Evolutionary conservation across 2,888 invertebrate genomes (phyloP).

Genomic region (Himalopsyche japonica): DNA sequence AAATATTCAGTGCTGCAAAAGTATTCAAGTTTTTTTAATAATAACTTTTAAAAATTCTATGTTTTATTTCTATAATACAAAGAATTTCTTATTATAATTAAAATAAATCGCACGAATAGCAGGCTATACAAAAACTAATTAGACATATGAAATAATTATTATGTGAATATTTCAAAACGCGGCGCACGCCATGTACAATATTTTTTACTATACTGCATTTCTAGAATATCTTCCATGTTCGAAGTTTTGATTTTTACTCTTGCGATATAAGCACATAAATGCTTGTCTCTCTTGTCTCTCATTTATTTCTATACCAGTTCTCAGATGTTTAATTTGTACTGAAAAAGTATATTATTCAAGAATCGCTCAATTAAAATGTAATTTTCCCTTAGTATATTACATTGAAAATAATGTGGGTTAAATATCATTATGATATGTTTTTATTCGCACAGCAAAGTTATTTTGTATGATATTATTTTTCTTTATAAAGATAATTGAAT

Average conservation of each 20-base stretch:
- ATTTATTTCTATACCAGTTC: not conserved
- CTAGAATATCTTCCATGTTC: not conserved
- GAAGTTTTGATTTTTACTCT: not conserved
- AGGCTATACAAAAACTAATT: not conserved
- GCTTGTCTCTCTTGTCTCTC: not conserved
- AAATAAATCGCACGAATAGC: too few relatives aligned
- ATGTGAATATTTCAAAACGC: not conserved
- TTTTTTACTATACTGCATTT: not conserved
- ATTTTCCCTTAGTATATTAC: not conserved
- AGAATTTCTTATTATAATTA: too few relatives aligned
- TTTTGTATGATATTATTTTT: not conserved
- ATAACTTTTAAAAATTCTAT: too few relatives aligned
- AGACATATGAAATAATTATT: not conserved
- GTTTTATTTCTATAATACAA: too few relatives aligned
- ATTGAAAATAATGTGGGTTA: not conserved
- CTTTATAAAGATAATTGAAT: not conserved
- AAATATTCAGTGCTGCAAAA: too few relatives aligned
- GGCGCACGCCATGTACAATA: not conserved
- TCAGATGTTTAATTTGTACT: not conserved
- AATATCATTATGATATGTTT: not conserved
- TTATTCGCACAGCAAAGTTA: not conserved
- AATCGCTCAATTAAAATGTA: not conserved
- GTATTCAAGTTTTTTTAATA: too few relatives aligned
- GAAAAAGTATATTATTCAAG: not conserved
- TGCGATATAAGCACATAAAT: not conserved